phyloP scores from a whole-genome alignment of 2,113 vertebrate genomes.

The cat (Felis catus) region F.catus_Fca126_mat1.0 CM031415.1:143181501-143182000 shows the following conservation, averaged over 20 bases:
- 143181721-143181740: background rate
- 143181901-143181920: background rate
- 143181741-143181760: background rate
- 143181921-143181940: constrained; percentile 19
- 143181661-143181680: background rate
- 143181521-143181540: background rate
- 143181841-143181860: background rate
- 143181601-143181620: background rate
- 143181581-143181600: background rate
- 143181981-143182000: constrained; percentile 13
- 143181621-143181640: background rate
- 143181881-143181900: constrained; percentile 15
- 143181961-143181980: constrained; percentile 26
- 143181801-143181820: background rate
- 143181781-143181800: background rate
- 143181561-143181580: background rate
- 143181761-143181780: background rate
- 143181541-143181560: background rate
- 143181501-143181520: no score
- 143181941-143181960: background rate
- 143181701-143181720: background rate
- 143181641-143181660: background rate
- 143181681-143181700: background rate
- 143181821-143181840: background rate
- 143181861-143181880: background rate